Evolutionary conservation across 1,140 invertebrate species (phyloP).

Genomic region (Copidosoma floridanum): DNA sequence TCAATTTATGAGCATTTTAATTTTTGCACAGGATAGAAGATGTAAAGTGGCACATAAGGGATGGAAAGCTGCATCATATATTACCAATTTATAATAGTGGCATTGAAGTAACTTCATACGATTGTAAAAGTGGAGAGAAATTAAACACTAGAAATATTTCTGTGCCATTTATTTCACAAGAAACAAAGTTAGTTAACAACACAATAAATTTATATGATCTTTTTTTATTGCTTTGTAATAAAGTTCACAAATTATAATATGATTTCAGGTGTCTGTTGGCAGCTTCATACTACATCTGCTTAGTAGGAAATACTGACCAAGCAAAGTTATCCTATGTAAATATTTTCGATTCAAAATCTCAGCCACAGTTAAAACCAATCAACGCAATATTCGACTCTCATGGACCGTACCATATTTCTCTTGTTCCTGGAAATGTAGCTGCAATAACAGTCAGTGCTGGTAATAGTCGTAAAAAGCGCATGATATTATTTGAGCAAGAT

Average conservation of each 20-base stretch:
- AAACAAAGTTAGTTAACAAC: slow-evolving; percentile 53
- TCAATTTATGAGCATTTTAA: background rate
- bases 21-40: slow-evolving; percentile 44
- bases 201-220: slow-evolving; percentile 10
- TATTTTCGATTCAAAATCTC: slow-evolving; percentile 42
- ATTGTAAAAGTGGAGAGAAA: slow-evolving; percentile 66
- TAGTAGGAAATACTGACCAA: slow-evolving; percentile 53
- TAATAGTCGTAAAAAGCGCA: slow-evolving; percentile 27
- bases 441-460: slow-evolving; percentile 33
- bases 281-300: slow-evolving; percentile 65
- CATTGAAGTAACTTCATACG: slow-evolving; percentile 70
- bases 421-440: slow-evolving; percentile 38
- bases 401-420: slow-evolving; percentile 45
- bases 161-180: slow-evolving; percentile 64
- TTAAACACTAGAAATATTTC: slow-evolving; percentile 61
- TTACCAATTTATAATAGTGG: slow-evolving; percentile 65
- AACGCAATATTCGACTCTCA: slow-evolving; percentile 51
- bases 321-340: slow-evolving; percentile 46
- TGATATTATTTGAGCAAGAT: slow-evolving; percentile 33
- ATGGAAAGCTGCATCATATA: slow-evolving; percentile 66
- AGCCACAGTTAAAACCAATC: slow-evolving; percentile 43
- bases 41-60: slow-evolving; percentile 63
- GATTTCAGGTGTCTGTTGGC: slow-evolving; percentile 63
- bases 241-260: slow-evolving; percentile 7
- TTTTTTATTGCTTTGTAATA: slow-evolving; percentile 19